Conservation (phyloP, 2,888 invertebrate species). For the Torymus texanus region DNA sequence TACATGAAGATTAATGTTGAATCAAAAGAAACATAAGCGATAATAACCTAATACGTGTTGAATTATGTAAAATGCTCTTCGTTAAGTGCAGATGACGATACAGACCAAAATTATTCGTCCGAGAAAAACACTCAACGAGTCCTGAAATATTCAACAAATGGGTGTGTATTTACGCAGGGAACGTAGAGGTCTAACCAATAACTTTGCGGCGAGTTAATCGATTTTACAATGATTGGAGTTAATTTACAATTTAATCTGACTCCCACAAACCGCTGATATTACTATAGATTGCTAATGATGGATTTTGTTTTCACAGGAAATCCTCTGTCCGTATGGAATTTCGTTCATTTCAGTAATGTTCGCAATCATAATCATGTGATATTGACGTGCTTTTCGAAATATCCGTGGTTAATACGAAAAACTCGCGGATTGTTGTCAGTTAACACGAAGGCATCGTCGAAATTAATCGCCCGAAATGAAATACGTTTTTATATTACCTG, state of each 20-base stretch:
- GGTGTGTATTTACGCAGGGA: not conserved
- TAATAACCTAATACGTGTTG: too few relatives aligned
- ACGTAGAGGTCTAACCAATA: too few relatives aligned
- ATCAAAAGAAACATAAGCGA: too few relatives aligned
- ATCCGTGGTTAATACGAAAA: constrained; percentile 2
- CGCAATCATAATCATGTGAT: constrained; percentile 14
- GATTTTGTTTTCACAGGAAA: constrained; percentile 33
- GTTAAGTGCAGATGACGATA: too few relatives aligned
- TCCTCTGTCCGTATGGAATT: constrained; percentile 34
- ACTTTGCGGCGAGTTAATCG: constrained; percentile 9
- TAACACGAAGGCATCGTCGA: constrained; percentile 2
- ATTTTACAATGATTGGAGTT: constrained; percentile 43
- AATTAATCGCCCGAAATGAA: constrained; percentile 28
- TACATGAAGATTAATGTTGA: too few relatives aligned
- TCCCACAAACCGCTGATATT: constrained; percentile 29
- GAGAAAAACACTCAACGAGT: not conserved
- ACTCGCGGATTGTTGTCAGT: not conserved
- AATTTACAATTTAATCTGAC: constrained; percentile 48
- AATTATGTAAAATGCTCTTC: too few relatives aligned
- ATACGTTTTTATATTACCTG: constrained; percentile 15
- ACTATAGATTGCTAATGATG: constrained; percentile 47
- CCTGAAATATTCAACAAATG: constrained; percentile 41
- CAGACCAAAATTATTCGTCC: too few relatives aligned
- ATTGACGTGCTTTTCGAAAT: constrained; percentile 7
- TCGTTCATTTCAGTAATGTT: not conserved